Evolutionary conservation across 2,797 vertebrate genomes (phyloP).

Genomic region (Dromococcyx pavoninus): DNA sequence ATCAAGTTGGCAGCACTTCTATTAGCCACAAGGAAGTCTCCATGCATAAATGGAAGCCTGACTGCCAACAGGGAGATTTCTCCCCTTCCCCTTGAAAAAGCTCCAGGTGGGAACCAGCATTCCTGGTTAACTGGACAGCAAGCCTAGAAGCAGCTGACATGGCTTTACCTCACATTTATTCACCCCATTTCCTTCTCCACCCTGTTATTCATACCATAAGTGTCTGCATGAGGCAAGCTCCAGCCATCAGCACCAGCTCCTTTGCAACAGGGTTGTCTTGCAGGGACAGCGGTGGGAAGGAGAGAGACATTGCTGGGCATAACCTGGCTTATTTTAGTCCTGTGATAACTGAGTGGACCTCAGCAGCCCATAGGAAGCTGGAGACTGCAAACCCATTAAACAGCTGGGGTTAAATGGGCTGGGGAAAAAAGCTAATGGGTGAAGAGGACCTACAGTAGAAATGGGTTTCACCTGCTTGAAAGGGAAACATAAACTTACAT

Average conservation of each 20-base stretch:
- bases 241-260: background rate
- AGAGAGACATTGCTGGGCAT: background rate
- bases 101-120: background rate
- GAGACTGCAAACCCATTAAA: background rate
- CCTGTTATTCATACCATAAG: background rate
- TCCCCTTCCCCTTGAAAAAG: background rate
- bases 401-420: background rate
- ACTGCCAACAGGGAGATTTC: background rate
- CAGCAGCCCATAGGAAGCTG: background rate
- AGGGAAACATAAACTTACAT: background rate
- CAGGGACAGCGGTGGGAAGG: background rate
- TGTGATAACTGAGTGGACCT: background rate
- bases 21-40: background rate
- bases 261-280: background rate
- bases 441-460: background rate
- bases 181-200: background rate
- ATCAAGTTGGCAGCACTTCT: background rate
- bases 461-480: background rate
- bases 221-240: background rate
- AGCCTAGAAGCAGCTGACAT: background rate
- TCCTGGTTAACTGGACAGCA: background rate
- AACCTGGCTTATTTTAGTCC: background rate
- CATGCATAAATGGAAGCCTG: background rate
- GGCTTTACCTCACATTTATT: background rate
- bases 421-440: background rate